Base-by-base conservation (phyloP, 1,140 invertebrate genomes). In the Carcinoscorpius rotundicauda region DNA sequence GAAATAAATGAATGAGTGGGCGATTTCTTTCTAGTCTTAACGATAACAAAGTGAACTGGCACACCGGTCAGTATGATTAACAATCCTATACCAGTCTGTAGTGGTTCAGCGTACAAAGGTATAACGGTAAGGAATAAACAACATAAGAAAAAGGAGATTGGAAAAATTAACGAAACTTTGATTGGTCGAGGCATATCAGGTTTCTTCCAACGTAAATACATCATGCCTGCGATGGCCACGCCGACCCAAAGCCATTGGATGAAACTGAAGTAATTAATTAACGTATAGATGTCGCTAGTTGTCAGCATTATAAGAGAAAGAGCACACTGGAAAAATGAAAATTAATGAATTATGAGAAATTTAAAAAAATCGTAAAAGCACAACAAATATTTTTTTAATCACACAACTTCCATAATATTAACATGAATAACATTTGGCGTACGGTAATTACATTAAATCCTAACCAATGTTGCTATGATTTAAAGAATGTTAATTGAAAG, bases 231-330 rank as follows among this genome's bases (percentile, higher is more conserved):
- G 49, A 95, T 83, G 63, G 86, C 86, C 0, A 82, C 83, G 2
- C 85, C 87, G 3, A 87, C 83, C 4, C 86, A 89, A 4, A 93
- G 81, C 85, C 92, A 86, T 70, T 92, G 75, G 63, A 85, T 84
- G 73, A 89, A 87, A 52, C 87, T 88, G 73, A 87, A 85, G 75
- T 89, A 89, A 74, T 88, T 88, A 68, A 89, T 89, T 49, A 90
- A 78, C 11, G 79, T 76, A 69, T 85, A 85, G 3, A 89, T 83
- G 77, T 88, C 81, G 70, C 83, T 84, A 4, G 83, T 83, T 9
- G 83, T 81, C 68, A 90, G 75, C 85, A 89, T 87, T 4, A 84
- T 74, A 4, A 89, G 74, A 3, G 87, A 86, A 72, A 87, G 82
- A 48, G 84, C 71, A 70, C 87, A 87, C 86, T 88, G 78, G 61